Conservation (phyloP, 2,888 invertebrate species). For the Dioctria linearis region DNA sequence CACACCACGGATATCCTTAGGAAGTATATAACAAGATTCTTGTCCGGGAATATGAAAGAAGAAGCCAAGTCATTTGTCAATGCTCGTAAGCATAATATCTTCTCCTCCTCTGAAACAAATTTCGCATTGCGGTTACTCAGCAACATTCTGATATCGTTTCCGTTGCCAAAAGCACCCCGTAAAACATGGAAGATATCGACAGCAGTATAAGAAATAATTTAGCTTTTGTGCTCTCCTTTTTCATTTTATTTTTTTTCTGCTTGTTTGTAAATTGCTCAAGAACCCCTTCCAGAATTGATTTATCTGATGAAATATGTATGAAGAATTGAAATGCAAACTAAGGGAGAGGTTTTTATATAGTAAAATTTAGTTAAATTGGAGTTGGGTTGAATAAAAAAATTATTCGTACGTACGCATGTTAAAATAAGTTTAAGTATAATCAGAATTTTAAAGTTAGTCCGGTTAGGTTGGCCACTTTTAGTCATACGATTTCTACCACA, state of each 20-base stretch:
- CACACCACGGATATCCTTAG: slow-evolving; percentile 25
- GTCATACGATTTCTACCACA: no score
- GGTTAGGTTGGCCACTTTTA: no score
- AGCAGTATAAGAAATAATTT: slow-evolving; percentile 41
- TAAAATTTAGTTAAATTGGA: no score
- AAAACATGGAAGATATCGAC: slow-evolving; percentile 42
- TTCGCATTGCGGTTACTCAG: slow-evolving; percentile 51
- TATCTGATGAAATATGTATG: neutral
- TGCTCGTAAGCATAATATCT: slow-evolving; percentile 46
- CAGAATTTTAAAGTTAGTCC: no score
- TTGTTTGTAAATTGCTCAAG: slow-evolving; percentile 11
- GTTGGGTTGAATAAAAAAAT: no score
- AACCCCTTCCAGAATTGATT: neutral
- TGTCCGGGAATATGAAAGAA: slow-evolving; percentile 17
- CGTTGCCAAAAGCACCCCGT: slow-evolving; percentile 40
- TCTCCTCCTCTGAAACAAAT: slow-evolving; percentile 39
- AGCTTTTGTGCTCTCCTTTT: neutral
- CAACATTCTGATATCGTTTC: slow-evolving; percentile 41
- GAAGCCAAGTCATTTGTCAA: slow-evolving; percentile 53
- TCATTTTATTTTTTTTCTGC: neutral
- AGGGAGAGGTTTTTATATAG: no score
- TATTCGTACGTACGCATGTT: no score
- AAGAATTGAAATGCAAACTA: neutral
- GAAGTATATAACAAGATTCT: slow-evolving; percentile 39
- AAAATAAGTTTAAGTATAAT: no score